Conservation (phyloP, 1,140 invertebrate genomes). For the Alviniconcha marisindica region DNA sequence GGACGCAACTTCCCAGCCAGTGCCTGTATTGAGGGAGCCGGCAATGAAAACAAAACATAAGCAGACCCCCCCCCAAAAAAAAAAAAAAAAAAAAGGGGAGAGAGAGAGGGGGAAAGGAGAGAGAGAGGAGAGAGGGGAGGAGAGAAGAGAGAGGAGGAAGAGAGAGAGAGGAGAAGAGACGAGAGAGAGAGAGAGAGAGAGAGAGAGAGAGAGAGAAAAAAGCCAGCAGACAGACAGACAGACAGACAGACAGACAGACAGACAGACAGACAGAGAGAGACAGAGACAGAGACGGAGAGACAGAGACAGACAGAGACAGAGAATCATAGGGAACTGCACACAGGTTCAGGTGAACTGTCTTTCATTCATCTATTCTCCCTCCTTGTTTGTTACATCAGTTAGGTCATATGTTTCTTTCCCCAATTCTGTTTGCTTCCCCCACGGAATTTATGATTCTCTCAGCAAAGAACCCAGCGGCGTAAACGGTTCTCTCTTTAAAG, state of each 20-base stretch:
- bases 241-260: slow-evolving; percentile 21
- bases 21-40: too few species aligned
- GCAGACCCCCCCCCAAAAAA: too few species aligned
- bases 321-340: too few species aligned
- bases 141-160: neutral
- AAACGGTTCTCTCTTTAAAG: too few species aligned
- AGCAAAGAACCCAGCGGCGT: too few species aligned
- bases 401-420: too few species aligned
- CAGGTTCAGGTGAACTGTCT: too few species aligned
- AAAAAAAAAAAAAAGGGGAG: neutral
- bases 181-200: neutral
- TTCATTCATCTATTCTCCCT: too few species aligned
- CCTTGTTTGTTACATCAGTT: too few species aligned
- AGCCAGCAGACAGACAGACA: slow-evolving; percentile 11
- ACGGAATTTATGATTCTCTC: too few species aligned
- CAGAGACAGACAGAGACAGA: neutral
- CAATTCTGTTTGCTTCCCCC: too few species aligned
- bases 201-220: neutral
- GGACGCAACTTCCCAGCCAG: too few species aligned
- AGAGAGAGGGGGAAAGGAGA: neutral
- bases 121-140: neutral
- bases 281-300: neutral
- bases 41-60: neutral
- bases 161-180: neutral
- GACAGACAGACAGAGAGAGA: neutral